Base-by-base conservation (phyloP, 2,797 vertebrate genomes). In the Lophotriccus pileatus region DNA sequence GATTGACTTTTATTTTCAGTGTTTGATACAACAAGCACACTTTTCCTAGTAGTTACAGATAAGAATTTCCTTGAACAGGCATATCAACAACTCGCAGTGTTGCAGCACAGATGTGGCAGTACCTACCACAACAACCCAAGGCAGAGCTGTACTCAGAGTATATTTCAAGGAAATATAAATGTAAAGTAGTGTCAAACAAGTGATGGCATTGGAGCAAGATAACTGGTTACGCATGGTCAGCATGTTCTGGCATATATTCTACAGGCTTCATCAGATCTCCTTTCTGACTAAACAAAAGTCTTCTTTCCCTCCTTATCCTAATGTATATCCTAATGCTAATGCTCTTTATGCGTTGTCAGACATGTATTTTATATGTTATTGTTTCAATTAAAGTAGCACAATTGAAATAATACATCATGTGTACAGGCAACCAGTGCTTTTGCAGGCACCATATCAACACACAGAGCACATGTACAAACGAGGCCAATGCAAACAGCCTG, bases 381-480 rank as follows among this genome's bases (percentile, higher is more conserved):
- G 9, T 68, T 95, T 79, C 30, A 69, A 1, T 60, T 46, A 19
- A 91, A 87, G 36, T 22, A 76, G 9, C 52, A 46, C 19, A 58
- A 69, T 27, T 69, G 24, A 74, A 93, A 52, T 66, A 47, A 28
- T 23, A 4, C 23, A 19, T 18, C 5, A 14, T 1, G 0, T 4
- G 1, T 9, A 18, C 7, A 20, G 68, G n/a, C 49, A 49, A 3
- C 6, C 47, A 70, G 21, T 17, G 44, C 50, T 37, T 67, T 60
- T 56, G n/a, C 5, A 10, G 64, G 30, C 32, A 79, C 32, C 37
- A 23, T 11, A 5, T 49, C 18, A 2, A 6, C 32, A 56, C 30
- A 53, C 89, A 28, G 9, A 39, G 19, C 20, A 4, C 1, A 1
- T 11, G 1, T 28, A 7, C 9, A 27, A 53, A 9, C 6, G 1